Conservation (phyloP, 2,113 vertebrate species). For the Tapirus terrestris region DNA sequence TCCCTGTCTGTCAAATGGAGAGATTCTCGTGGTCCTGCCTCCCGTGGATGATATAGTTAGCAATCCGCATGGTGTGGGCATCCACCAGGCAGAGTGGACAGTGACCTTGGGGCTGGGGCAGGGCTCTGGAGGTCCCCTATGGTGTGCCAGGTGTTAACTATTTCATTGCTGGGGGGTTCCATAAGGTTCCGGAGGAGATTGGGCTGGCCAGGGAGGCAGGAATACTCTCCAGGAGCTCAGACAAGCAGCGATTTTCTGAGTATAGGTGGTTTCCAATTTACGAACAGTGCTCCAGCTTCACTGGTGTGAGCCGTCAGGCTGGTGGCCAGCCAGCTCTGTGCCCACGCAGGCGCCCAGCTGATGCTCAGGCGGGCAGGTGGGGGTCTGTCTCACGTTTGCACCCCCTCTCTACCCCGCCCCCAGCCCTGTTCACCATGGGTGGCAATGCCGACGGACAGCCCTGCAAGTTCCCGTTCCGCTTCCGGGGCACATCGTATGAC, state of each 20-base stretch:
- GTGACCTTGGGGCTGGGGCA: background rate
- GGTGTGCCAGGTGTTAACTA: background rate
- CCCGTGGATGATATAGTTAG: background rate
- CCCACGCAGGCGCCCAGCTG: background rate
- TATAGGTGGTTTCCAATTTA: background rate
- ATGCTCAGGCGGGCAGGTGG: too few species aligned
- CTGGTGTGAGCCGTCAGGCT: background rate
- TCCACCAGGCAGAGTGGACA: background rate
- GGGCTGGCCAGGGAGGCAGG: background rate
- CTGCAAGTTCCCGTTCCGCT: constrained; percentile 97
- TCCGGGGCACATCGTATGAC: constrained; percentile 92
- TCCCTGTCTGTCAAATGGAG: background rate
- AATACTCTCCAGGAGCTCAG: background rate
- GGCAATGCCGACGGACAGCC: constrained; percentile 95
- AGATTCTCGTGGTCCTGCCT: background rate
- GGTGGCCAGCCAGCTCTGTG: background rate
- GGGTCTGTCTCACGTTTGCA: background rate
- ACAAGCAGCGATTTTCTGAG: background rate
- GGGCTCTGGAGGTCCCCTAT: background rate
- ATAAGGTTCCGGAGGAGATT: background rate
- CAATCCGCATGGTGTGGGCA: fast-evolving
- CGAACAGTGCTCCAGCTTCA: fast-evolving
- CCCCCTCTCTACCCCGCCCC: background rate
- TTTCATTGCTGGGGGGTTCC: background rate
- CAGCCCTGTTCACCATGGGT: constrained; percentile 93